Conservation (phyloP, 2,888 invertebrate species). For the Harpagoxenus sublaevis region DNA sequence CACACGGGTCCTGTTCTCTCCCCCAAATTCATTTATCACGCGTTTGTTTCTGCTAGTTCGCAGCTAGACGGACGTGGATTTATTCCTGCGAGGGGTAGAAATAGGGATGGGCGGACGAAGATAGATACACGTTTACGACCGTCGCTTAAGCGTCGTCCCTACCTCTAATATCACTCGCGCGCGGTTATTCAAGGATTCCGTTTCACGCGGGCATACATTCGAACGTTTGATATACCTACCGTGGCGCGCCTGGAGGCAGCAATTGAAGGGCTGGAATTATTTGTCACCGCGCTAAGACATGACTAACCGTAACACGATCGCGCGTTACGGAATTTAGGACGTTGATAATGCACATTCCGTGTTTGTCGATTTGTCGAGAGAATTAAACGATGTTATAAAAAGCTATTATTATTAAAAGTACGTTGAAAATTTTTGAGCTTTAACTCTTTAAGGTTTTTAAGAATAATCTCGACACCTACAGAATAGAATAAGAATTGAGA, state of each 20-base stretch:
- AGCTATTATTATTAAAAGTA: background rate
- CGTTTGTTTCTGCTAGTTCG: constrained; percentile 59
- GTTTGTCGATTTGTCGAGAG: constrained; percentile 17
- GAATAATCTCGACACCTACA: background rate
- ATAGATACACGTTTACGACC: constrained; percentile 62
- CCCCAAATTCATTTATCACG: constrained; percentile 64
- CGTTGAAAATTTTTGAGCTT: background rate
- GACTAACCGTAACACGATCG: constrained; percentile 20
- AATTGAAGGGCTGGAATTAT: constrained; percentile 42
- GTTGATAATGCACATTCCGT: constrained; percentile 35
- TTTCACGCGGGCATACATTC: constrained; percentile 29
- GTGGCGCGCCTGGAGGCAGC: constrained; percentile 23
- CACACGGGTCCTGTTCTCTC: constrained; percentile 42
- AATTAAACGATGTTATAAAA: background rate
- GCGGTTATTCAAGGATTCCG: constrained; percentile 51
- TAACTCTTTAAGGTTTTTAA: background rate
- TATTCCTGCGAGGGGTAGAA: constrained; percentile 56
- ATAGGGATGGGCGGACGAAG: constrained; percentile 59
- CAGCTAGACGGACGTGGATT: constrained; percentile 63
- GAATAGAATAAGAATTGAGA: background rate
- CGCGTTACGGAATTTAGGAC: background rate
- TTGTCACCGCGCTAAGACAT: constrained; percentile 27
- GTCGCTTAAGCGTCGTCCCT: constrained; percentile 52
- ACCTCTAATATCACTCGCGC: constrained; percentile 42
- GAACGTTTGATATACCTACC: constrained; percentile 43